phyloP scores from a whole-genome alignment of 2,888 invertebrate species.

The Alloscopus bannaensis region DNA sequence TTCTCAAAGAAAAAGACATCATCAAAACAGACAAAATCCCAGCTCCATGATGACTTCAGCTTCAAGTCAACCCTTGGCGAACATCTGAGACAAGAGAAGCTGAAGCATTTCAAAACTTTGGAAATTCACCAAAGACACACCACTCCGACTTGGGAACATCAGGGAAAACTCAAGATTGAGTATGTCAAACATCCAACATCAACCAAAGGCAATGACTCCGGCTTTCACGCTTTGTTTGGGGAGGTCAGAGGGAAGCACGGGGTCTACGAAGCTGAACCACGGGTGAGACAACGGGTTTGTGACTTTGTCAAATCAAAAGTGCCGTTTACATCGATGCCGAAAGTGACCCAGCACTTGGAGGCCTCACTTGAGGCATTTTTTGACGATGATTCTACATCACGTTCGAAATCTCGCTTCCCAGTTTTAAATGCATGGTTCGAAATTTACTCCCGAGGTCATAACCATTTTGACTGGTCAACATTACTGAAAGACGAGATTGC shows the following conservation, averaged over 20 bases:
- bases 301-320: constrained; percentile 38
- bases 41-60: no score
- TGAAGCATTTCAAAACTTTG: no score
- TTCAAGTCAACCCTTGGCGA: no score
- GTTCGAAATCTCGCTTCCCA: no score
- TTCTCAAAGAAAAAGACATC: no score
- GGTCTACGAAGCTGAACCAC: neutral
- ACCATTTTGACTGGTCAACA: constrained; percentile 20
- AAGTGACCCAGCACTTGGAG: constrained; percentile 38
- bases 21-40: no score
- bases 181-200: constrained; percentile 13
- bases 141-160: constrained; percentile 10
- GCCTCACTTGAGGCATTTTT: constrained; percentile 41
- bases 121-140: no score
- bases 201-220: neutral
- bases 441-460: no score
- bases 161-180: neutral
- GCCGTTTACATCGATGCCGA: neutral
- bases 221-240: constrained; percentile 16
- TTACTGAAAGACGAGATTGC: constrained; percentile 48
- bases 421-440: no score
- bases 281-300: constrained; percentile 31
- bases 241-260: neutral
- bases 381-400: no score
- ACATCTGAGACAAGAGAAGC: no score